Evolutionary conservation across 2,888 invertebrate species (phyloP), one percentile per base, ranked within the genome.

Genomic region (Dastarcus helophoroides): DNA sequence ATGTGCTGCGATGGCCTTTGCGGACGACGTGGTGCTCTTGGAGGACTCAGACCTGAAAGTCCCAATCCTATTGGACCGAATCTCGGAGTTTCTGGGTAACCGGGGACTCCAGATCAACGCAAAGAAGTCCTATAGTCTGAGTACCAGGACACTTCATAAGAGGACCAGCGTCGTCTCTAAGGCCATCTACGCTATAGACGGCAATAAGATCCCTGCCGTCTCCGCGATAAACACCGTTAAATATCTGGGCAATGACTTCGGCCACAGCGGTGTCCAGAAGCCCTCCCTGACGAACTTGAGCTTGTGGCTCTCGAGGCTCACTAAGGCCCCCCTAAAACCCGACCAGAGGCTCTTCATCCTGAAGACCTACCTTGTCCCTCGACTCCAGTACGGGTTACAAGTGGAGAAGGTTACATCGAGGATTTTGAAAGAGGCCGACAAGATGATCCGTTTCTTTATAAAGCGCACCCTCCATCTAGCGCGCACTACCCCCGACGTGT

Each of bases 341-440:
- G 19, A 19, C 19, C 19, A 19, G 19, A 19, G 8, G 8, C 19
- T 19, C 19, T 19, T 7, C 19, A 7, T 19, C 7, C 19, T 19
- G 7, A 19, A 19, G 19, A 19, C 19, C 7, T 19, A 19, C 19
- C 7, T 19, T 8, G 8, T 19, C 19, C 19, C 19, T 8, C 7
- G 8, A 8, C 19, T 19, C 19, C 19, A 7, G 19, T 19, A 19
- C 8, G 19, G 19, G 7, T 8, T 19, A 7, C 19, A 19, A 8
- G 8, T 19, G n/a, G n/a, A n/a, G n/a, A 7, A n/a, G n/a, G 19
- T 19, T 7, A 19, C 19, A 19, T 19, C 19, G n/a, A 7, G n/a
- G 19, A 19, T 19, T 19, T 8, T 19, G 19, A 19, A n/a, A n/a
- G 19, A 19, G 19, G 19, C 19, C 19, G 19, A 19, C 8, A 7